Evolutionary conservation across 92 coral and sea anemone species (phyloP).

Genomic region (Zoanthus gigantus): DNA sequence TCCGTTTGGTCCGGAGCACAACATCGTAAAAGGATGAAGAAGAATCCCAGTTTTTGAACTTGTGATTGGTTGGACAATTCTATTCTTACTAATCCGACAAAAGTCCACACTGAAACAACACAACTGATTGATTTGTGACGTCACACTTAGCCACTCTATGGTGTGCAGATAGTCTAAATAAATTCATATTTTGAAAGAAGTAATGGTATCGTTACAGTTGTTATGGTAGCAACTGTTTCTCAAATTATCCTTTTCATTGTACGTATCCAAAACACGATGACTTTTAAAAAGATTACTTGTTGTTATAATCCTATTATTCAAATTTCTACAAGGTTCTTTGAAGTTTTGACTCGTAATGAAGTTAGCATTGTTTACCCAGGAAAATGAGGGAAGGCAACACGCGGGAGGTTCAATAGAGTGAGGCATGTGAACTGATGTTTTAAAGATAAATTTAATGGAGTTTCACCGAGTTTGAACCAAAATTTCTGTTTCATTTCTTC

Average conservation of each 20-base stretch:
- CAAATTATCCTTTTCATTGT: too few relatives aligned
- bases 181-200: neutral
- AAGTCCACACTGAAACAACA: neutral
- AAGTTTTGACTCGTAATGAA: too few relatives aligned
- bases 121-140: too few relatives aligned
- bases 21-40: conserved; percentile 69
- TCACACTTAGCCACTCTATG: too few relatives aligned
- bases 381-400: too few relatives aligned
- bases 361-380: too few relatives aligned
- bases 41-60: neutral
- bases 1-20: conserved; percentile 85
- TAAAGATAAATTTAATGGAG: too few relatives aligned
- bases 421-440: too few relatives aligned
- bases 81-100: neutral
- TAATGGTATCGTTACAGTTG: neutral
- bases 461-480: too few relatives aligned
- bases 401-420: too few relatives aligned
- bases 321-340: neutral
- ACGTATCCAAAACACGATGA: neutral
- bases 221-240: neutral
- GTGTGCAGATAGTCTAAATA: neutral
- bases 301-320: neutral
- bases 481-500: too few relatives aligned
- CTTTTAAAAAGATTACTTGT: neutral
- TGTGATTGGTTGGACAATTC: neutral